Evolutionary conservation across 2,797 vertebrate genomes (phyloP).

Genomic region (Sebastes itinus): DNA sequence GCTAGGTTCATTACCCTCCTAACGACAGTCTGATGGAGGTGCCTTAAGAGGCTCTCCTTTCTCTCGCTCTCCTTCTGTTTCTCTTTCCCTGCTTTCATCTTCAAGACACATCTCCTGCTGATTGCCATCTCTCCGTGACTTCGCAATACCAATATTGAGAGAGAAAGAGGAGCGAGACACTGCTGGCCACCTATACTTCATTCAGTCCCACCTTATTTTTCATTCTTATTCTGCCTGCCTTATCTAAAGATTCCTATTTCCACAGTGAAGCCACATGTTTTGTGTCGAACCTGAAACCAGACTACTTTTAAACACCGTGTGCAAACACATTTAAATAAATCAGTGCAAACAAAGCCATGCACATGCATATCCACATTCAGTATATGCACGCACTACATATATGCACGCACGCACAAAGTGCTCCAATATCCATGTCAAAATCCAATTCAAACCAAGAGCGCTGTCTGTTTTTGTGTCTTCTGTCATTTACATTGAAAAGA

Average conservation of each 20-base stretch:
- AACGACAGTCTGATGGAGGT: conserved; percentile 79
- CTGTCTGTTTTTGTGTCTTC: conserved; percentile 55
- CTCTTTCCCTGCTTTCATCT: conserved; percentile 66
- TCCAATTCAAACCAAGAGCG: conserved; percentile 46
- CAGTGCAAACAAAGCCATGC: conserved; percentile 19
- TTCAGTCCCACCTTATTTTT: conserved; percentile 42
- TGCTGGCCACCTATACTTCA: conserved; percentile 37
- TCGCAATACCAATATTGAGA: conserved; percentile 57
- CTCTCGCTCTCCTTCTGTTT: conserved; percentile 58
- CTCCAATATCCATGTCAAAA: conserved; percentile 46
- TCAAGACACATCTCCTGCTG: conserved; percentile 63
- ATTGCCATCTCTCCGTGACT: conserved; percentile 66
- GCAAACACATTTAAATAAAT: conserved; percentile 15
- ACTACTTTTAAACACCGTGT: background rate
- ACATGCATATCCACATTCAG: conserved; percentile 12
- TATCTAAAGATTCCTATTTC: conserved; percentile 24
- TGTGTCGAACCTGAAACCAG: conserved; percentile 18
- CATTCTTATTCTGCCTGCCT: conserved; percentile 19
- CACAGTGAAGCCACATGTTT: background rate
- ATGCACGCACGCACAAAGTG: conserved; percentile 28
- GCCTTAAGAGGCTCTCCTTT: conserved; percentile 70
- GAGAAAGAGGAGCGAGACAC: conserved; percentile 25
- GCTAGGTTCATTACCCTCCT: conserved; percentile 80
- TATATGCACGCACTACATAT: conserved; percentile 18
- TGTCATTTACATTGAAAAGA: conserved; percentile 61